phyloP scores from a whole-genome alignment of 2,888 invertebrate species.

The Eupsilia transversa region DNA sequence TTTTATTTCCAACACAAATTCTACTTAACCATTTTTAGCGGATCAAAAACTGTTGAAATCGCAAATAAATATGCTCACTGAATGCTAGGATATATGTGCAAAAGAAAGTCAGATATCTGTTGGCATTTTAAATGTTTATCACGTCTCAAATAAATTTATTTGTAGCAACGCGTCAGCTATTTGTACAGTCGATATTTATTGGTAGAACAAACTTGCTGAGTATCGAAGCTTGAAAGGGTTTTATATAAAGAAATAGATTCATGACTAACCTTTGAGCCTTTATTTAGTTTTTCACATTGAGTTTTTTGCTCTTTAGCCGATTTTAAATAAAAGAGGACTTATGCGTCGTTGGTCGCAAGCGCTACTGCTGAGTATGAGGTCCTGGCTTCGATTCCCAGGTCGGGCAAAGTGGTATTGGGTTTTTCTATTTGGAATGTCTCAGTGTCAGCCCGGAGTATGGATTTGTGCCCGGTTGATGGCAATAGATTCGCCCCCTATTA shows the following conservation, averaged over 20 bases:
- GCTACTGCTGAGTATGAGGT: too few relatives aligned
- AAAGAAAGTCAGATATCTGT: constrained; percentile 40
- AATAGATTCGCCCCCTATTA: too few relatives aligned
- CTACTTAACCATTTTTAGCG: neutral
- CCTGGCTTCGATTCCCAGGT: too few relatives aligned
- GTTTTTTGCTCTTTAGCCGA: neutral
- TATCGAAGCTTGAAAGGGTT: constrained; percentile 32
- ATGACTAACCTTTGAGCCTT: constrained; percentile 28
- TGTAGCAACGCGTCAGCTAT: constrained; percentile 50
- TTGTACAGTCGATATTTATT: constrained; percentile 54
- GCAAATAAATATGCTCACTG: constrained; percentile 13
- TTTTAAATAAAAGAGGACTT: too few relatives aligned
- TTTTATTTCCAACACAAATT: neutral
- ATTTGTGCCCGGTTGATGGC: too few relatives aligned
- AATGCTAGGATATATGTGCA: constrained; percentile 21
- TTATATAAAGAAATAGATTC: constrained; percentile 36
- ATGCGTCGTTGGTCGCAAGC: too few relatives aligned
- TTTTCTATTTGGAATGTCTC: too few relatives aligned
- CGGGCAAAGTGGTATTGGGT: too few relatives aligned
- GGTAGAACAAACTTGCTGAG: constrained; percentile 39
- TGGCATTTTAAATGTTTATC: constrained; percentile 49
- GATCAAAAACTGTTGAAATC: neutral
- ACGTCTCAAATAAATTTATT: constrained; percentile 55
- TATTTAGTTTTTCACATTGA: constrained; percentile 21
- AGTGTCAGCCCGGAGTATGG: too few relatives aligned